Evolutionary conservation across 2,888 invertebrate species (phyloP), one percentile per base, ranked within the genome.

Genomic region (Trachelus tabidus): DNA sequence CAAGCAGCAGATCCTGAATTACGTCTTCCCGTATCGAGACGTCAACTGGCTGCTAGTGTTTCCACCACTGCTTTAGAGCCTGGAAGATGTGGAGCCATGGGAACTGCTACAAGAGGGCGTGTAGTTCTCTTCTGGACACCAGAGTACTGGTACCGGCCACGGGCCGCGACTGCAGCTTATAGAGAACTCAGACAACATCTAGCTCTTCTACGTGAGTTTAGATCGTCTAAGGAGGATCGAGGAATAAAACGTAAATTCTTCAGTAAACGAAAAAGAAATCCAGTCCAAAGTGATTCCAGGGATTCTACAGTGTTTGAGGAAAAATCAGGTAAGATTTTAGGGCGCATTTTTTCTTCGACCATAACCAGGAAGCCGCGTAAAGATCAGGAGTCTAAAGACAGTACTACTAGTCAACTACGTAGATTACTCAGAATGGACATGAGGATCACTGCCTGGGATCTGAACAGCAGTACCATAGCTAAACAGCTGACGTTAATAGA

Each of bases 61-160:
- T 93, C 93, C 2, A 91, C 91, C 81, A 91, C 92, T 35, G 87
- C 89, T n/a, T 83, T 93, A 73, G 85, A 84, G 9, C 80, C 83
- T 4, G 83, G 77, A 11, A 83, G 76, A 31, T 79, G 80, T 33
- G 84, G 82, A 0, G 78, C 81, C 6, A 73, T 81, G 23, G 82
- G 82, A 0, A 76, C 85, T 1, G 76, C 83, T 4, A 81, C 83
- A 3, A 85, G 83, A 81, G 87, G 89, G 34, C 91, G 92, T 0
- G 89, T 92, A 0, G 87, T 93, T 31, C 87, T 93, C 6, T 94
- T 94, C 83, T 94, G 94, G 94, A 94, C 93, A 0, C 92, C 93
- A 1, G 92, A 93, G 68, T 93, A 93, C 83, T 93, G 92, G 93
- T 94, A 93, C 83, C 85, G 93, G 73, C 93, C 93, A 0, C 89